phyloP scores from a whole-genome alignment of 2,888 invertebrate species.

The Acleris sparsana region DNA sequence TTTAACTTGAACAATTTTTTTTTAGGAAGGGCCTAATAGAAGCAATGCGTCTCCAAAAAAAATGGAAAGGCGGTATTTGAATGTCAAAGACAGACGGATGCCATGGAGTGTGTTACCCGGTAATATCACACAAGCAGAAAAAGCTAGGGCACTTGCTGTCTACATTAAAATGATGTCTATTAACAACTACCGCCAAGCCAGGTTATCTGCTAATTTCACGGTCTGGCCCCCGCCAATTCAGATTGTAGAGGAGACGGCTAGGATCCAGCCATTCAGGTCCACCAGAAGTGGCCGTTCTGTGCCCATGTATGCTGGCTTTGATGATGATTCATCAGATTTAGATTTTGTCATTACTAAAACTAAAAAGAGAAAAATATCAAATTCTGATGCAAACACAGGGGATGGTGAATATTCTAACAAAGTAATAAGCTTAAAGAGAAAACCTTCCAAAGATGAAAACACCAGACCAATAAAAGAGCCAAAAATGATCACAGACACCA shows the following conservation, averaged over 20 bases:
- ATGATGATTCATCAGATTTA: conserved; percentile 75
- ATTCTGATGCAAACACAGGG: conserved; percentile 55
- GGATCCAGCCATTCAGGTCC: conserved; percentile 66
- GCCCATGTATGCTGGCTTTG: conserved; percentile 72
- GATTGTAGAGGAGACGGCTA: conserved; percentile 70
- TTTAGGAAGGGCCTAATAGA: conserved; percentile 45
- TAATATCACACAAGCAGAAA: conserved; percentile 65
- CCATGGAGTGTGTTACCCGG: conserved; percentile 76
- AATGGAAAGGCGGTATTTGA: conserved; percentile 67
- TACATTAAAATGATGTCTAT: conserved; percentile 76
- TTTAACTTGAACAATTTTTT: background rate
- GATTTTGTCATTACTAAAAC: conserved; percentile 69
- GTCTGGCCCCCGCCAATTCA: conserved; percentile 75
- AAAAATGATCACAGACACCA: conserved; percentile 52
- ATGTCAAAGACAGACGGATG: conserved; percentile 73
- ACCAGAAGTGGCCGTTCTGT: conserved; percentile 74
- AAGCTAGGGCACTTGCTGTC: conserved; percentile 70
- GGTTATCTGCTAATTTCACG: conserved; percentile 64
- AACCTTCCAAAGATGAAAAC: conserved; percentile 67
- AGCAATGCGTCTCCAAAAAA: conserved; percentile 45
- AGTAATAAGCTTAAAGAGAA: conserved; percentile 69
- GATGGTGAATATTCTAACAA: conserved; percentile 64
- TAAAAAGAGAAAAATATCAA: conserved; percentile 69
- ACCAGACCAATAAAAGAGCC: conserved; percentile 60
- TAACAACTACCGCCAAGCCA: conserved; percentile 70